A percentile compares a stretch with the other conserved stretches of the same genome.
phyloP scores from a whole-genome alignment of 2,797 vertebrate genomes.

The Pseudochirops cupreus region DNA sequence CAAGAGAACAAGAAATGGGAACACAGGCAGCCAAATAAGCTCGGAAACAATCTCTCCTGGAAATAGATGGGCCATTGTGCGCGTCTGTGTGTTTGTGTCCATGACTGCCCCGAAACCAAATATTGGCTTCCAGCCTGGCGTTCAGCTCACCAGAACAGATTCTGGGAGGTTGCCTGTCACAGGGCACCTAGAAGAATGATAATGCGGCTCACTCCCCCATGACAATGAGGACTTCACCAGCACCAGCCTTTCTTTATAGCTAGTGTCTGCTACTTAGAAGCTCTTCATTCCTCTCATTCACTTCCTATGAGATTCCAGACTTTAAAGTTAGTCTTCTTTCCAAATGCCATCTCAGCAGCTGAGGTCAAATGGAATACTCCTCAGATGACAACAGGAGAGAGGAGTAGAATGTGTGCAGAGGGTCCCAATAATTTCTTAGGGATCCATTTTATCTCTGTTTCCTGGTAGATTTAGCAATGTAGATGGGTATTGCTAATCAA shows the following conservation, averaged over 20 bases:
- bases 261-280: not conserved
- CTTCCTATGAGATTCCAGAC: slow-evolving; percentile 5
- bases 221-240: slow-evolving; percentile 54
- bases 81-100: not conserved
- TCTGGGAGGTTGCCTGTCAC: not conserved
- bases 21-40: not conserved
- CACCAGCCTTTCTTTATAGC: slow-evolving; percentile 22
- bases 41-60: not conserved
- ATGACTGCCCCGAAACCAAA: not conserved
- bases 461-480: not conserved
- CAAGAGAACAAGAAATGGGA: not conserved
- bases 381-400: not conserved
- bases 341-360: not conserved
- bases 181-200: slow-evolving; percentile 12
- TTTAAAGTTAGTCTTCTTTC: not conserved
- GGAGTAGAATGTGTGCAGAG: not conserved
- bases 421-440: slow-evolving; percentile 3
- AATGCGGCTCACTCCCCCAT: slow-evolving; percentile 54
- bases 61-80: not conserved
- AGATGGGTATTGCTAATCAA: not conserved
- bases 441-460: slow-evolving; percentile 52
- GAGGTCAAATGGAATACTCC: slow-evolving; percentile 17
- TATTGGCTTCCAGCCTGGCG: not conserved
- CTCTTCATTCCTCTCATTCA: not conserved
- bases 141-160: not conserved